Evolutionary conservation across 1,140 invertebrate genomes (phyloP), one percentile per base, ranked within the genome.

Genomic region (Phenacoccus solenopsis): DNA sequence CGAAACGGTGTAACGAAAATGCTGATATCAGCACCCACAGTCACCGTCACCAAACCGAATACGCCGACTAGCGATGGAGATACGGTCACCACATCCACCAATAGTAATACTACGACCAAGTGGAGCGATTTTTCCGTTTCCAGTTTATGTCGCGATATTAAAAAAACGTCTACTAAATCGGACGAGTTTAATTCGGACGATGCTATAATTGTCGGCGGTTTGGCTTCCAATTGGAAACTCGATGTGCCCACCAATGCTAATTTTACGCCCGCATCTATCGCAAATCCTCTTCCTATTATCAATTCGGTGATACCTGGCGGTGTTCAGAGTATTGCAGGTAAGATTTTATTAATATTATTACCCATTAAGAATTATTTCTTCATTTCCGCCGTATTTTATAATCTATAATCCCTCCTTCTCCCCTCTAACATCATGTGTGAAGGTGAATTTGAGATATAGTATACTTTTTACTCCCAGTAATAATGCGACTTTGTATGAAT

Each of bases 111-210:
- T 4, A 70, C 70, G 2, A 67, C 68, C 12, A 74, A 74, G 25
- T 74, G 74, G 16, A 74, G 73, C 32, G 74, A 74, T 69, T 74
- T 74, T 59, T 73, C 73, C 1, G 74, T 74, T 9, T 74, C 74
- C 13, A 73, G 73, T 25, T 59, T 74, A 16, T 73, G 72, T 13
- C 56, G 70, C 20, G 74, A 74, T 67, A 68, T 74, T 32, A 74
- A 73, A 27, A 73, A 64, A 25, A 64, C 2, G 10, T 64, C 59
- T 3, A 64, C 22, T 20, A 25, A 3, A 3, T 24, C 13, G 5
- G 59, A 25, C 59, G 59, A 64, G 25, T 64, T 24, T 3, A 64
- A 64, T 64, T 64, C 59, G 7, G 59, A 64, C 21, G 59, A 64
- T 24, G 59, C 59, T 1, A 24, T 64, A 10, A 64, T 64, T 16